These are phyloP conservation scores for Drosophila rubida DNA, from an alignment of 2,888 invertebrate genomes.

Conservation along the genomic window DNA sequence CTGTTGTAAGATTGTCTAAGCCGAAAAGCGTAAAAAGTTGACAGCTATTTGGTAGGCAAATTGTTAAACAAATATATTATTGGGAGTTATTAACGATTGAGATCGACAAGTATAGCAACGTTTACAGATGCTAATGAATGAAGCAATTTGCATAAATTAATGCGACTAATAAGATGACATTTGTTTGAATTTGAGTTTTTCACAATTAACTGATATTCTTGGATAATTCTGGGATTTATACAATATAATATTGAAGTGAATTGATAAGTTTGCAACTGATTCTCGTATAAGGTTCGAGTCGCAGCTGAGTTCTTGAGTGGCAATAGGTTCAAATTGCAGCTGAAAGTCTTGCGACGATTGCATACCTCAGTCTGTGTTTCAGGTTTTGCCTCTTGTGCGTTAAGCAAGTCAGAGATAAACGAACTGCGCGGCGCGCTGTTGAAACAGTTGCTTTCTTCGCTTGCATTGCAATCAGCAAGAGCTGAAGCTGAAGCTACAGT, in stretches of 20 bases:
- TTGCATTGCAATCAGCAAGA: not conserved
- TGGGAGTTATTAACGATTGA: not conserved
- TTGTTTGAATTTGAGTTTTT: too few relatives aligned
- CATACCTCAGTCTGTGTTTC: not conserved
- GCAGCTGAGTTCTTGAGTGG: too few relatives aligned
- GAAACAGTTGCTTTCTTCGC: not conserved
- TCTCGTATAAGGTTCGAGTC: too few relatives aligned
- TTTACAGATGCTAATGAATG: not conserved
- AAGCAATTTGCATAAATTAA: not conserved
- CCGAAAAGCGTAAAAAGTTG: not conserved
- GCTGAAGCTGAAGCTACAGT: not conserved
- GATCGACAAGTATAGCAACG: not conserved
- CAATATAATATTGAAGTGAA: too few relatives aligned
- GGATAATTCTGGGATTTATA: too few relatives aligned
- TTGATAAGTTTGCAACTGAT: too few relatives aligned
- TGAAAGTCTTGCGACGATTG: not conserved
- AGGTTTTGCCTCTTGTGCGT: not conserved
- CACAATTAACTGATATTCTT: too few relatives aligned
- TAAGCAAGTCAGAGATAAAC: not conserved
- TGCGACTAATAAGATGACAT: too few relatives aligned
- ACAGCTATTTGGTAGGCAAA: not conserved
- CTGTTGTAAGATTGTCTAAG: too few relatives aligned
- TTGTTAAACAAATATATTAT: not conserved
- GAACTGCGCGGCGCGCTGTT: not conserved
- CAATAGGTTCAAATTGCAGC: not conserved